phyloP scores from a whole-genome alignment of 1,140 invertebrate species.

The Atta texana region DNA sequence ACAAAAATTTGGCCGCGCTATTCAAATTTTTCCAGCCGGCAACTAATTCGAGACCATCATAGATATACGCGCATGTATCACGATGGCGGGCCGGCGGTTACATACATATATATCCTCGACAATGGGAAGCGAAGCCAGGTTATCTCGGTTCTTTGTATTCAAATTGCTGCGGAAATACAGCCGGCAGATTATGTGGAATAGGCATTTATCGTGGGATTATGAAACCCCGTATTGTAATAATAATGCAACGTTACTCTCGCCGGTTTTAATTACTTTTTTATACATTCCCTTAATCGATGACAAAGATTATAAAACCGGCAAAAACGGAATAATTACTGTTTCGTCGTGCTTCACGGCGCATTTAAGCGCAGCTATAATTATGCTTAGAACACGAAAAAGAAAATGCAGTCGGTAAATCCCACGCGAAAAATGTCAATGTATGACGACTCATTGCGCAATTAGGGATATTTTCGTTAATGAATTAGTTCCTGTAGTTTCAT shows the following conservation, averaged over 20 bases:
- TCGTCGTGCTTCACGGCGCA: constrained; percentile 17
- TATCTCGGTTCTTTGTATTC: constrained; percentile 76
- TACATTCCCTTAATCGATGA: constrained; percentile 46
- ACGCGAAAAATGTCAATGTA: background rate
- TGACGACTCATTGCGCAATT: constrained; percentile 26
- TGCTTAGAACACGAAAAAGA: background rate
- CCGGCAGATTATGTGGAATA: constrained; percentile 70
- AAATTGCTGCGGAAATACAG: constrained; percentile 71
- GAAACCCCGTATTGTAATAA: constrained; percentile 70
- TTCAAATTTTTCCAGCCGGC: constrained; percentile 61
- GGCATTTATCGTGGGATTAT: constrained; percentile 73
- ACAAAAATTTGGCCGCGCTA: constrained; percentile 26
- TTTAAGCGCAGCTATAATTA: constrained; percentile 34
- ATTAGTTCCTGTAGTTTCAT: constrained; percentile 2
- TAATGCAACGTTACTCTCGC: constrained; percentile 59
- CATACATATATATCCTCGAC: constrained; percentile 64
- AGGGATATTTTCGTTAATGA: background rate
- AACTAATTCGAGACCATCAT: constrained; percentile 58
- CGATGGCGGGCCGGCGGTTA: constrained; percentile 43
- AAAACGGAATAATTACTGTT: constrained; percentile 36
- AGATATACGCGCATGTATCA: constrained; percentile 54
- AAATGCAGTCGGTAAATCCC: constrained; percentile 8
- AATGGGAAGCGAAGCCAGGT: constrained; percentile 68
- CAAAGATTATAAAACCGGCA: constrained; percentile 45
- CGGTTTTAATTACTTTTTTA: constrained; percentile 68